Conservation (phyloP, 2,888 invertebrate genomes). For the Lepidocyrtoides sp. region DNA sequence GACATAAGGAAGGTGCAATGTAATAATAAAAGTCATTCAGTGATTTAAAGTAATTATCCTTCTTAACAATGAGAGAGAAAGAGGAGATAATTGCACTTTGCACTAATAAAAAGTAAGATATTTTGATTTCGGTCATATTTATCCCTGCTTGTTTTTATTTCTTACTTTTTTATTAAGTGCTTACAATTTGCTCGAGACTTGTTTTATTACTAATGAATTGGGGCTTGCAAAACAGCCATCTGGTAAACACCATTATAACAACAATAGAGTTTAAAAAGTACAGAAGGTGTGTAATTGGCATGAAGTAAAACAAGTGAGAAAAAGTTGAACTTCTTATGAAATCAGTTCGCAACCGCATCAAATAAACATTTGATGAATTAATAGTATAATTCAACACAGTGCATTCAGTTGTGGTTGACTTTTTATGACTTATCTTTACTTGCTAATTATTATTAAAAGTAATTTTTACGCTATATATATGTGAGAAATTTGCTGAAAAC, state of each 20-base stretch:
- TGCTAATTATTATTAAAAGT: conserved; percentile 46
- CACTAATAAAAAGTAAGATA: conserved; percentile 13
- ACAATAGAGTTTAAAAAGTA: conserved; percentile 16
- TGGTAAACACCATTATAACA: background rate
- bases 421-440: conserved; percentile 58
- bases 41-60: conserved; percentile 17
- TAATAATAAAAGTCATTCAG: background rate
- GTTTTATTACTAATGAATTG: conserved; percentile 53
- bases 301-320: conserved; percentile 55
- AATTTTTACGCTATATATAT: no score
- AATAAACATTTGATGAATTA: background rate
- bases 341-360: conserved; percentile 40
- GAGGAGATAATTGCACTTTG: conserved; percentile 39
- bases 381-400: background rate
- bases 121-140: conserved; percentile 61
- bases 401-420: background rate
- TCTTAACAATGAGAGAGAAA: conserved; percentile 48
- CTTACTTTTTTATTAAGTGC: conserved; percentile 56
- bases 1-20: conserved; percentile 36
- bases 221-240: conserved; percentile 16
- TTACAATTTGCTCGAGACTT: conserved; percentile 6
- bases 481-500: background rate
- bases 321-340: conserved; percentile 65
- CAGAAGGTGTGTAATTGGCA: conserved; percentile 42
- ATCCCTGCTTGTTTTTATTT: conserved; percentile 33